Conservation (phyloP, 2,113 vertebrate genomes). For the Raja brachyura region DNA sequence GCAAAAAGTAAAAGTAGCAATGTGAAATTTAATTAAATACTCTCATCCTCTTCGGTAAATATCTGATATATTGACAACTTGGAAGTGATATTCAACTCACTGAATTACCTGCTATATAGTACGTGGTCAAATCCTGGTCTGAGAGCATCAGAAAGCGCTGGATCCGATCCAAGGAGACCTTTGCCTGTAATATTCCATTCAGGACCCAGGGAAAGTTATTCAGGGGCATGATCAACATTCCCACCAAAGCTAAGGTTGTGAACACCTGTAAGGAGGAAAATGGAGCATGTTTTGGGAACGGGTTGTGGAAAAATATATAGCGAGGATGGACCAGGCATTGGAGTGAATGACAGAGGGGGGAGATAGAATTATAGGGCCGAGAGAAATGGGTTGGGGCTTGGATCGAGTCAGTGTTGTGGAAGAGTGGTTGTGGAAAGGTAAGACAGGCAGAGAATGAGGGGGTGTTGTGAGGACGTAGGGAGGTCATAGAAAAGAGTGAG, state of each 20-base stretch:
- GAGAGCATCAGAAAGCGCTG: constrained; percentile 75
- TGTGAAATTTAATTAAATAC: too few relatives aligned
- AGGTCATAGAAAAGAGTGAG: too few relatives aligned
- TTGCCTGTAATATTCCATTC: constrained; percentile 81
- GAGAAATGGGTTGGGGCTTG: too few relatives aligned
- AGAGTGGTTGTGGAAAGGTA: too few relatives aligned
- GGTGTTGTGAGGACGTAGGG: too few relatives aligned
- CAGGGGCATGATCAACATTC: constrained; percentile 85
- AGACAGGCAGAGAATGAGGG: too few relatives aligned
- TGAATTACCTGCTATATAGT: constrained; percentile 57
- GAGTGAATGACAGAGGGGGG: too few relatives aligned
- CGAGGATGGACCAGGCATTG: too few relatives aligned
- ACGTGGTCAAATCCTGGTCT: constrained; percentile 68
- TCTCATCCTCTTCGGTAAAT: background rate
- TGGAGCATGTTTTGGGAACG: background rate
- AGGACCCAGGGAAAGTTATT: constrained; percentile 92
- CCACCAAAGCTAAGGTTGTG: constrained; percentile 82
- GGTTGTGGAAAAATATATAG: too few relatives aligned
- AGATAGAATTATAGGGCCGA: too few relatives aligned
- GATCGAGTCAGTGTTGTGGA: too few relatives aligned
- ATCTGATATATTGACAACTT: background rate
- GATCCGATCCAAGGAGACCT: constrained; percentile 87
- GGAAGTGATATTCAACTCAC: background rate
- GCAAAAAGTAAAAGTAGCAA: background rate
- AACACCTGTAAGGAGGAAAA: constrained; percentile 69